Evolutionary conservation across 2,797 vertebrate genomes (phyloP), one percentile per base, ranked within the genome.

Genomic region (Somateria mollissima): DNA sequence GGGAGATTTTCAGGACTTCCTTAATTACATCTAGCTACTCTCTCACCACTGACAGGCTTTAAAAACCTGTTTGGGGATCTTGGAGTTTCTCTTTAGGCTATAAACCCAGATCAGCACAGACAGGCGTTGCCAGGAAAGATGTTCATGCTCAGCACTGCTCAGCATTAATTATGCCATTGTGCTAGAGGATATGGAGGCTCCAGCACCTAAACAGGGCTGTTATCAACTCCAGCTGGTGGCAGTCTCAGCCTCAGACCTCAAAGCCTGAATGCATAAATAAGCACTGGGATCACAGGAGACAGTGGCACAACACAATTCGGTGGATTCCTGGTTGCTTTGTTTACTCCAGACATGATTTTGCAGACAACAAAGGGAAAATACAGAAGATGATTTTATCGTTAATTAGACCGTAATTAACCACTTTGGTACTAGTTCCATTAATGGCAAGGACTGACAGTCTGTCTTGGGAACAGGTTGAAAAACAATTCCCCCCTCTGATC

Each of bases 51-150:
- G 49, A 25, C 49, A 49, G 49, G 49, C 27, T 85, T 71, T 71
- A 56, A 56, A 10, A 30, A 21, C 0, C 0, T 13, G 6, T 8
- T 2, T 36, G 28, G 6, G 17, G 22, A 66, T 37, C 49, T 17
- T 27, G 8, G 22, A 22, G 10, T 49, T 75, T 65, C 24, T 34
- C 19, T 61, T 10, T 37, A 45, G 24, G 8, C 11, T 37, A 4
- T 8, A 32, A 27, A 72, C 36, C 4, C 37, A 79, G 34, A 19
- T 9, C 8, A 78, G 39, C 24, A 67, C 10, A 34, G 17, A 64
- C 7, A 78, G 54, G 53, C 16, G 19, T 47, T 64, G 30, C 76
- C 60, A 80, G 30, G 51, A 61, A 25, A 75, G 13, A 43, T 37
- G n/a, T 27, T 39, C n/a, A 27, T 3, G 6, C 10, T 61, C 25